phyloP scores from a whole-genome alignment of 2,888 invertebrate genomes.

The Diogma glabrata region DNA sequence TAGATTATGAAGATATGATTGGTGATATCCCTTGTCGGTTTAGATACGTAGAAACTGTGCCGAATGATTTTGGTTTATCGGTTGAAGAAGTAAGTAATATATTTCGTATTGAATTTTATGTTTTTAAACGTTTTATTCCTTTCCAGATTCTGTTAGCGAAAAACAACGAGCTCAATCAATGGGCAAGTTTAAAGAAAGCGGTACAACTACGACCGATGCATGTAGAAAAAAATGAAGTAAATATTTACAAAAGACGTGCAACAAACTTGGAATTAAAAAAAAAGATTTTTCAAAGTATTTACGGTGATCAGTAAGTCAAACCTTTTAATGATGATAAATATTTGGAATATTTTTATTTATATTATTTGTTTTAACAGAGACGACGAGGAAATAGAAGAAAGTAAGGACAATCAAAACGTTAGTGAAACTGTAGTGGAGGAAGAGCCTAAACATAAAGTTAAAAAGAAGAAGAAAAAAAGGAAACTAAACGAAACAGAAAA shows the following conservation, averaged over 20 bases:
- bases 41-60: constrained; percentile 78
- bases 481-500: constrained; percentile 19
- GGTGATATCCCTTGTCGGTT: constrained; percentile 85
- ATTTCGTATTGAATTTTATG: constrained; percentile 5
- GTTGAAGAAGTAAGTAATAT: constrained; percentile 68
- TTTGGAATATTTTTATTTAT: constrained; percentile 10
- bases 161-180: constrained; percentile 87
- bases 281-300: constrained; percentile 69
- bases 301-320: constrained; percentile 24
- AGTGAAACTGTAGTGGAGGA: constrained; percentile 11
- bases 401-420: constrained; percentile 15
- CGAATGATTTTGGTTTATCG: constrained; percentile 84
- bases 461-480: constrained; percentile 17
- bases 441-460: constrained; percentile 11
- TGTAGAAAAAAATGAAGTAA: constrained; percentile 68
- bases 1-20: constrained; percentile 93
- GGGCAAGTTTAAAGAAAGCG: constrained; percentile 87
- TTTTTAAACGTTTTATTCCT: constrained; percentile 16
- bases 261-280: constrained; percentile 61
- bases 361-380: constrained; percentile 32
- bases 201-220: constrained; percentile 64
- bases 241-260: constrained; percentile 61
- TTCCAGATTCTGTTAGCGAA: constrained; percentile 77
- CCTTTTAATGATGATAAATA: too few relatives aligned
- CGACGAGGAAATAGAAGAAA: constrained; percentile 15